These are phyloP conservation scores for Semnopithecus entellus DNA, from an alignment of 2,113 vertebrate species.

Conservation along the genomic window DNA sequence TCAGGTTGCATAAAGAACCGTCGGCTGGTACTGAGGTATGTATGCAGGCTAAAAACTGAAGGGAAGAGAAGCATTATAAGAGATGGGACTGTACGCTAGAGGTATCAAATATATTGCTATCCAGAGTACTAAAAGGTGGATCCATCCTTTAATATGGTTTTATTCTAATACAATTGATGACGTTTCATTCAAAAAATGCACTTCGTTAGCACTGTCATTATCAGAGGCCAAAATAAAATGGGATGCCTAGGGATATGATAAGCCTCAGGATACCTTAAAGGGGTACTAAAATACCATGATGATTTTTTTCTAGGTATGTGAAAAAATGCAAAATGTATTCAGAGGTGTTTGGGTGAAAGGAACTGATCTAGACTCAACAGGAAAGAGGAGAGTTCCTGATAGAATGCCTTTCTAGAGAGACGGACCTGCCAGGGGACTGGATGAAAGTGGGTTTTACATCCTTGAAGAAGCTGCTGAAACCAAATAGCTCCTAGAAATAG, in stretches of 20 bases:
- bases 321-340: slow-evolving; percentile 31
- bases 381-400: not conserved
- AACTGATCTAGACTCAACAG: not conserved
- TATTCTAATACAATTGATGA: not conserved
- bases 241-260: not conserved
- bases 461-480: slow-evolving; percentile 60
- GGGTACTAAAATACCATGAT: not conserved
- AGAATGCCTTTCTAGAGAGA: slow-evolving; percentile 28
- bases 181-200: not conserved
- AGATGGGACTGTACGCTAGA: not conserved
- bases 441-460: slow-evolving; percentile 59
- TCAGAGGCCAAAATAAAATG: not conserved
- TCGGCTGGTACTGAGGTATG: not conserved
- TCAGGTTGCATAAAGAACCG: not conserved
- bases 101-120: not conserved
- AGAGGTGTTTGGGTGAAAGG: not conserved
- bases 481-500: slow-evolving; percentile 63
- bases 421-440: not conserved
- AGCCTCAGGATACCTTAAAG: not conserved
- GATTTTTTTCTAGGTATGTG: not conserved
- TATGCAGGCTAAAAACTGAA: not conserved
- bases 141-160: not conserved
- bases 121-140: not conserved
- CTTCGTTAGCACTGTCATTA: not conserved
- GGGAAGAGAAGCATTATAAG: not conserved